Evolutionary conservation across 2,797 vertebrate genomes (phyloP).

Genomic region (Thripadectes ignobilis): DNA sequence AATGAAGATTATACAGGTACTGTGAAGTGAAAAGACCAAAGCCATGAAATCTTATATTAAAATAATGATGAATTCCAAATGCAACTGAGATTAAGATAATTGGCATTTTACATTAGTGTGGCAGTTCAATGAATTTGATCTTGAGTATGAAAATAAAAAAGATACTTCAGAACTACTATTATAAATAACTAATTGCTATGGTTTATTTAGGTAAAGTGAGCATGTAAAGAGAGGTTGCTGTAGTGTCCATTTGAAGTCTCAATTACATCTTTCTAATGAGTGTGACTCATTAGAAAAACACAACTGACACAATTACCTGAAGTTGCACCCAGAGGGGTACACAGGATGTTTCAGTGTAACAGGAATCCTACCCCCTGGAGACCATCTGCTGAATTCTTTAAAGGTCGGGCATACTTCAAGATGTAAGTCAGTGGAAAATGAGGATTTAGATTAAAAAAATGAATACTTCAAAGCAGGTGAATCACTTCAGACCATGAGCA

Average conservation of each 20-base stretch:
- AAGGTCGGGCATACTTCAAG: neutral
- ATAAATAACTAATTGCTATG: neutral
- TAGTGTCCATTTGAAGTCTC: neutral
- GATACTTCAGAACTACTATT: neutral
- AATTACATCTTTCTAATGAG: neutral
- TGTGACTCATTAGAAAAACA: neutral
- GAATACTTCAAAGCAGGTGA: neutral
- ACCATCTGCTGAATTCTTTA: neutral
- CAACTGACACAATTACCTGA: neutral
- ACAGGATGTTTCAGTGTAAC: neutral
- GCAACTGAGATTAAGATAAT: neutral
- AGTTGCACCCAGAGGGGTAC: neutral
- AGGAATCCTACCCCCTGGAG: neutral
- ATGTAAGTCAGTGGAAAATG: neutral
- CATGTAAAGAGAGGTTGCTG: neutral
- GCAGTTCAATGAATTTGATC: neutral
- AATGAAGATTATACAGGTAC: neutral
- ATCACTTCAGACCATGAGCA: neutral
- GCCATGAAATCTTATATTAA: neutral
- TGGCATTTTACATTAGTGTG: accelerated
- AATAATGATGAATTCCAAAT: neutral
- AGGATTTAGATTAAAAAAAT: neutral
- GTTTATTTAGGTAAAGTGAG: neutral
- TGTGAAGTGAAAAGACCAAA: neutral
- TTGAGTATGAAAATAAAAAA: neutral